Evolutionary conservation across 2,797 vertebrate genomes (phyloP).

Genomic region (Bovichtus variegatus): DNA sequence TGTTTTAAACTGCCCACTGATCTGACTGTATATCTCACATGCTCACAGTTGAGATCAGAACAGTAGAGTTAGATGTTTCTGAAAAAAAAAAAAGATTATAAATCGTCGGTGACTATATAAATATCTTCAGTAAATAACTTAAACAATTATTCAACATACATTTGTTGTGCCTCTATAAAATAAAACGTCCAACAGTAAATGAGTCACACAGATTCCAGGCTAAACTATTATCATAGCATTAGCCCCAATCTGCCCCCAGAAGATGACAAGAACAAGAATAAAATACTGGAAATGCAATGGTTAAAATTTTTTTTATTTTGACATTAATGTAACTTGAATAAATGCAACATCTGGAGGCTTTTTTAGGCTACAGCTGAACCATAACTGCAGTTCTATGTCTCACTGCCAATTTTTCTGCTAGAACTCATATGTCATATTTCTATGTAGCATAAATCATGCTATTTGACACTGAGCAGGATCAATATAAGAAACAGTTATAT

Average conservation of each 20-base stretch:
- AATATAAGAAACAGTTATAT: no score
- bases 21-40: not conserved
- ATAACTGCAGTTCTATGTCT: not conserved
- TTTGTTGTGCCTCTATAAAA: not conserved
- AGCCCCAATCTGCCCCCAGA: not conserved
- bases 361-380: not conserved
- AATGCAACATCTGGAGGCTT: conserved; percentile 2
- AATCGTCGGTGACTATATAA: not conserved
- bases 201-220: not conserved
- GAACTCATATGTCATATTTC: no score
- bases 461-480: not conserved
- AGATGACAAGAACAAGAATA: not conserved
- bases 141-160: not conserved
- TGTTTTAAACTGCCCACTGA: not conserved
- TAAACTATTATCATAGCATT: not conserved
- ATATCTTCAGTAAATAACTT: not conserved
- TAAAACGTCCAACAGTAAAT: not conserved
- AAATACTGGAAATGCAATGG: no score
- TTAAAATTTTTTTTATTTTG: not conserved
- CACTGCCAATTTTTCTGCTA: not conserved
- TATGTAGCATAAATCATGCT: no score
- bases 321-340: not conserved
- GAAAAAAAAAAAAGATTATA: no score
- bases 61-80: no score
- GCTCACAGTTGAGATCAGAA: not conserved